A percentile compares a stretch with the other conserved stretches of the same genome.
Conservation (phyloP, 2,113 vertebrate genomes). For the Hyla sarda region DNA sequence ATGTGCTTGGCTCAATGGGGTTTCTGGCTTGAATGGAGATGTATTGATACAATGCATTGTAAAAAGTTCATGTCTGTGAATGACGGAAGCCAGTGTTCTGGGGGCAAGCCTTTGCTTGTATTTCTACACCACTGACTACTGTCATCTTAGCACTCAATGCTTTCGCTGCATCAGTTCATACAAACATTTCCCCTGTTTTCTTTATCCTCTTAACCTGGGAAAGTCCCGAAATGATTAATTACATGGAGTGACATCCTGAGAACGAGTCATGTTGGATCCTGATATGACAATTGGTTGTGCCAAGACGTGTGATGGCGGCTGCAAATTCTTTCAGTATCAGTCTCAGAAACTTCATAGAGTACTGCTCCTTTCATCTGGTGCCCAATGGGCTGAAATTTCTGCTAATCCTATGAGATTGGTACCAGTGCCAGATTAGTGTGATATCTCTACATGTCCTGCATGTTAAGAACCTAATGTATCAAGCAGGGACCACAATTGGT, state of each 20-base stretch:
- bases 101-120: constrained; percentile 32
- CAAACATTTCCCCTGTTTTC: constrained; percentile 48
- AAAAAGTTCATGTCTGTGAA: constrained; percentile 3
- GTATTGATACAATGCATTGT: constrained; percentile 44
- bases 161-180: constrained; percentile 1
- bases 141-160: constrained; percentile 32
- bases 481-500: neutral
- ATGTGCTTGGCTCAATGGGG: constrained; percentile 26
- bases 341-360: neutral
- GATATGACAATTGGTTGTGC: neutral
- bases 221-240: constrained; percentile 29
- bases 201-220: constrained; percentile 36
- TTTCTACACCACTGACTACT: constrained; percentile 31
- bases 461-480: neutral
- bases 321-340: neutral
- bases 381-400: neutral
- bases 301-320: neutral
- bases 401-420: neutral
- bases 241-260: constrained; percentile 1
- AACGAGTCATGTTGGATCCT: neutral
- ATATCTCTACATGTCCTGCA: neutral
- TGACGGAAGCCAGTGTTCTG: constrained; percentile 5
- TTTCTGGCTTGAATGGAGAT: constrained; percentile 16
- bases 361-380: neutral
- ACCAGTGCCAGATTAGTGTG: neutral